Evolutionary conservation across 2,797 vertebrate species (phyloP).

Genomic region (Monodelphis domestica): DNA sequence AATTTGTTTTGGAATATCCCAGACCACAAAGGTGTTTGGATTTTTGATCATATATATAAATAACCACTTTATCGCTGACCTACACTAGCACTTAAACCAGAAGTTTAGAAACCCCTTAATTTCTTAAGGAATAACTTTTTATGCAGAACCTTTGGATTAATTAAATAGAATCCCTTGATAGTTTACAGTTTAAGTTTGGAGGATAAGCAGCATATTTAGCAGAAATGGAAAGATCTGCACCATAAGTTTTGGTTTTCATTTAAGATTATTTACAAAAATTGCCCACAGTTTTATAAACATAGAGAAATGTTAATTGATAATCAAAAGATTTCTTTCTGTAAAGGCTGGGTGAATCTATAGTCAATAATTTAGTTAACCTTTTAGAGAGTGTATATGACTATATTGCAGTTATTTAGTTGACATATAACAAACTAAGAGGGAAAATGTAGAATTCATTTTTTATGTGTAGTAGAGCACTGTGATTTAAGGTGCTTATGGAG

Average conservation of each 20-base stretch:
- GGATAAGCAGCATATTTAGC: not conserved
- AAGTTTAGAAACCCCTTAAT: too few species aligned
- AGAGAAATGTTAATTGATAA: not conserved
- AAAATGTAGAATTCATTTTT: not conserved
- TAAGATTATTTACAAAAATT: not conserved
- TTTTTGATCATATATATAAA: not conserved
- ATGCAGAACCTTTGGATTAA: not conserved
- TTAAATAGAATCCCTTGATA: not conserved
- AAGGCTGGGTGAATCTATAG: not conserved
- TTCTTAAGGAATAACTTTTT: not conserved
- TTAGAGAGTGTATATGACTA: not conserved
- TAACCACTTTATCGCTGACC: not conserved
- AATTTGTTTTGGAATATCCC: slow-evolving; percentile 2
- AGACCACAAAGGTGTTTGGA: not conserved
- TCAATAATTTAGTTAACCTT: not conserved
- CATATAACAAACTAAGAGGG: not conserved
- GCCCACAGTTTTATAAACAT: not conserved
- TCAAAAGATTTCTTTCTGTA: not conserved
- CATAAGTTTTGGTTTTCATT: not conserved
- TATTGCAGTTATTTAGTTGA: not conserved
- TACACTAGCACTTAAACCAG: not conserved
- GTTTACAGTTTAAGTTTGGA: not conserved
- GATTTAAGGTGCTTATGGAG: not conserved
- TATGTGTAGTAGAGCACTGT: not conserved
- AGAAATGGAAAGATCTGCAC: not conserved